These are phyloP conservation scores for Amphipoea lucens DNA, from an alignment of 2,888 invertebrate species.

Conservation along the genomic window DNA sequence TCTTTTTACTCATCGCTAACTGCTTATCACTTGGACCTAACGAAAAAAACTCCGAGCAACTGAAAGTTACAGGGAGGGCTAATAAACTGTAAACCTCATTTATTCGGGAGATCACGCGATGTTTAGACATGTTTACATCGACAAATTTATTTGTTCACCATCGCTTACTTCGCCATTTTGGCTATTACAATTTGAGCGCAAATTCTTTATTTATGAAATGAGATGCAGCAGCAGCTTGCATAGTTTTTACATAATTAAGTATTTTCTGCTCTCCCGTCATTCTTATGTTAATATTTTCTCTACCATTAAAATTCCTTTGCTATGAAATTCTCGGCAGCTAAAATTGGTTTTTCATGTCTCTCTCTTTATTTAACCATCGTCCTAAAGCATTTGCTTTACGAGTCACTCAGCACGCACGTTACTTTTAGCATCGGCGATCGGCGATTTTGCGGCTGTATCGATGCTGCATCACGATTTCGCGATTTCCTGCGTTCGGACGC, in stretches of 20 bases:
- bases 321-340: constrained; percentile 27
- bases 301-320: constrained; percentile 29
- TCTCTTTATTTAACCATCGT: not conserved
- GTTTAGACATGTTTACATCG: constrained; percentile 73
- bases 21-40: constrained; percentile 47
- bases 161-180: constrained; percentile 22
- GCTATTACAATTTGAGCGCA: constrained; percentile 16
- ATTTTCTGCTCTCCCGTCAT: constrained; percentile 15
- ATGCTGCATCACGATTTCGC: too few species aligned
- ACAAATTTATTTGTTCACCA: constrained; percentile 61
- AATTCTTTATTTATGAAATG: constrained; percentile 27
- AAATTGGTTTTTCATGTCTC: not conserved
- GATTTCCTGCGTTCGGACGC: too few species aligned
- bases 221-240: constrained; percentile 22
- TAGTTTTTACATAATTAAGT: constrained; percentile 14
- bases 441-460: too few species aligned
- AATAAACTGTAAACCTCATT: constrained; percentile 79
- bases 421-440: too few species aligned
- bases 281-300: constrained; percentile 23
- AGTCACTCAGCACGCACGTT: too few species aligned
- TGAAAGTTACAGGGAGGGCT: constrained; percentile 80
- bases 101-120: constrained; percentile 87
- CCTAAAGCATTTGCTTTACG: too few species aligned
- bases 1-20: constrained; percentile 2
- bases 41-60: constrained; percentile 65